A percentile compares a stretch with the other conserved stretches of the same genome.
These are phyloP conservation scores for Tetranychus urticae DNA, from an alignment of 1,140 invertebrate genomes.

Conservation along the genomic window DNA sequence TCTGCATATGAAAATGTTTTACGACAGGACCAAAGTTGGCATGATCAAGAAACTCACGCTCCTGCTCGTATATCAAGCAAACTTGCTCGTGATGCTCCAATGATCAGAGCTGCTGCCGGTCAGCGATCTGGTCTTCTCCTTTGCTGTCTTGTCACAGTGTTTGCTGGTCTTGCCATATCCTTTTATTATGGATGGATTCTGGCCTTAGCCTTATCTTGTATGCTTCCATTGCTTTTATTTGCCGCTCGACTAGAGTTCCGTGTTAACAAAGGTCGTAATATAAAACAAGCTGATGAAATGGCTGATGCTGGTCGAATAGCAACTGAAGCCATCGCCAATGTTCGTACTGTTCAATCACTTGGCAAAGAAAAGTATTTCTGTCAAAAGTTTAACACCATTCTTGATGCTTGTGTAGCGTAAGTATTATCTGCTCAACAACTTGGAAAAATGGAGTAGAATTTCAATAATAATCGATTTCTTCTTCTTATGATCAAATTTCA, in stretches of 20 bases:
- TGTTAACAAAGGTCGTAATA: slow-evolving; percentile 7
- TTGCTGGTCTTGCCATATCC: slow-evolving; percentile 20
- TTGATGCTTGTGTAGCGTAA: too few relatives aligned
- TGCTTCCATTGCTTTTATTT: slow-evolving; percentile 21
- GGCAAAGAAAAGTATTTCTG: not conserved
- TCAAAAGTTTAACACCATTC: too few relatives aligned
- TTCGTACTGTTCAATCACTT: slow-evolving; percentile 20
- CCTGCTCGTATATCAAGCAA: slow-evolving; percentile 54
- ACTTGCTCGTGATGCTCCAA: slow-evolving; percentile 39
- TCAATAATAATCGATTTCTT: too few relatives aligned
- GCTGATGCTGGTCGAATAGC: slow-evolving; percentile 24
- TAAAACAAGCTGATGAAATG: slow-evolving; percentile 19
- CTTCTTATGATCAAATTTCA: not conserved
- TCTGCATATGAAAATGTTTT: slow-evolving; percentile 19
- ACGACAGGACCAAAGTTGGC: slow-evolving; percentile 53
- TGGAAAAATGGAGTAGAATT: too few relatives aligned
- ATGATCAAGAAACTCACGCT: slow-evolving; percentile 37
- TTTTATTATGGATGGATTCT: slow-evolving; percentile 24
- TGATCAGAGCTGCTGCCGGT: slow-evolving; percentile 30
- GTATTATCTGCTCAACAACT: too few relatives aligned
- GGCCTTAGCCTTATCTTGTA: slow-evolving; percentile 18
- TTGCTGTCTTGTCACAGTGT: slow-evolving; percentile 21
- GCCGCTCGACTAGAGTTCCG: slow-evolving; percentile 26
- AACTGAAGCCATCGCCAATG: slow-evolving; percentile 23
- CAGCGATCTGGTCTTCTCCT: slow-evolving; percentile 28